Conservation (phyloP, 2,888 invertebrate species). For the Orchesella flavescens region DNA sequence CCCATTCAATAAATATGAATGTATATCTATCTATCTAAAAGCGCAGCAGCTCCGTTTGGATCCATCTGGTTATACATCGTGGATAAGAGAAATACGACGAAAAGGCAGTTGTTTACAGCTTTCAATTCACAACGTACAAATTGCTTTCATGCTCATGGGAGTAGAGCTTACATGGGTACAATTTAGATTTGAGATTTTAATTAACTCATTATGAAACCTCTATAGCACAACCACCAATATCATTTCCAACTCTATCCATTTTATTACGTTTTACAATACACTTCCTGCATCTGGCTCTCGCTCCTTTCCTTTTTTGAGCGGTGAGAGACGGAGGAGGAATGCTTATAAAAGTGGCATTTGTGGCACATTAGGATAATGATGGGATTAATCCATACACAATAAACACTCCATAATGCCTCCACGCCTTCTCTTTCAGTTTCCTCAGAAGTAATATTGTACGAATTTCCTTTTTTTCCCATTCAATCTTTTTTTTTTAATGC, state of each 20-base stretch:
- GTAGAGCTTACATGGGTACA: too few relatives aligned
- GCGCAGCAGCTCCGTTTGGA: conserved; percentile 9
- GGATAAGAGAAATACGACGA: not conserved
- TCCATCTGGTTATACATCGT: conserved; percentile 19
- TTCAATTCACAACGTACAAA: not conserved
- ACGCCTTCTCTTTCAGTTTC: conserved; percentile 35
- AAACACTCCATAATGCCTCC: conserved; percentile 61
- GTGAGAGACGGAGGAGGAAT: conserved; percentile 10
- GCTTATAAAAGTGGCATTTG: conserved; percentile 25
- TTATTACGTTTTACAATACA: not conserved
- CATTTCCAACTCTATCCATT: too few relatives aligned
- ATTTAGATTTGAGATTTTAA: too few relatives aligned
- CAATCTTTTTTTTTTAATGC: not conserved
- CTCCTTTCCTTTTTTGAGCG: not conserved
- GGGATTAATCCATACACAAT: conserved; percentile 63
- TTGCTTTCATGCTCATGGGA: too few relatives aligned
- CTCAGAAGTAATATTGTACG: too few relatives aligned
- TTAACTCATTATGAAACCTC: too few relatives aligned
- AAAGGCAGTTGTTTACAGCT: conserved; percentile 22
- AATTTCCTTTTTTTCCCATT: conserved; percentile 3
- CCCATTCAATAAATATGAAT: too few relatives aligned
- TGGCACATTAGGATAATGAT: conserved; percentile 47
- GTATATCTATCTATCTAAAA: too few relatives aligned
- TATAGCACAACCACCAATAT: too few relatives aligned
- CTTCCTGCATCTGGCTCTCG: not conserved